Conservation (phyloP, 2,113 vertebrate species). For the Raja brachyura region DNA sequence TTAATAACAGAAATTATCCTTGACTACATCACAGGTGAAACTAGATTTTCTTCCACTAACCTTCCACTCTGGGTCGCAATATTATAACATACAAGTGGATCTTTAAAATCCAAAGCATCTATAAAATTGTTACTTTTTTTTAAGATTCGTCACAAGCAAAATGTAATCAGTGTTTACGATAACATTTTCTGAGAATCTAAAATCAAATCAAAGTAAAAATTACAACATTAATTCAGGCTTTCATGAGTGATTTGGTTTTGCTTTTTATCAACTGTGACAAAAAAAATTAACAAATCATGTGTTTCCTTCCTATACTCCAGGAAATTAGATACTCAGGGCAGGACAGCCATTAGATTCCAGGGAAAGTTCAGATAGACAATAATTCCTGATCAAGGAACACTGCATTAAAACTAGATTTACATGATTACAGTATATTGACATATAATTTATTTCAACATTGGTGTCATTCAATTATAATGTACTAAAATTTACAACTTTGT, state of each 20-base stretch:
- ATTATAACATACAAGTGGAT: too few species aligned
- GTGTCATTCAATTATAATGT: background rate
- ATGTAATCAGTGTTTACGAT: background rate
- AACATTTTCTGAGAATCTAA: background rate
- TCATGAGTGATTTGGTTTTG: background rate
- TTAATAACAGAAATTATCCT: too few species aligned
- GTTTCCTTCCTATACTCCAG: background rate
- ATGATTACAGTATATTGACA: background rate
- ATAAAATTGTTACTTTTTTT: too few species aligned
- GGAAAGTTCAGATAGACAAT: background rate
- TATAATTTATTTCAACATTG: background rate
- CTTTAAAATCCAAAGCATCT: too few species aligned
- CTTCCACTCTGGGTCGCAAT: too few species aligned
- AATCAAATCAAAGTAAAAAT: background rate
- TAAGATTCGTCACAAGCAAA: background rate
- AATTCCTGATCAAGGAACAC: background rate
- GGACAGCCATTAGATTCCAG: background rate
- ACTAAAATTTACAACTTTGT: background rate
- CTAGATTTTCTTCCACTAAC: too few species aligned
- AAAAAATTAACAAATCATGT: background rate
- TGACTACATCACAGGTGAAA: too few species aligned
- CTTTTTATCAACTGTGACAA: background rate
- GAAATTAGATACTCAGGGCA: background rate
- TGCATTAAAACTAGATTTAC: background rate
- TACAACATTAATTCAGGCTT: background rate